Conservation (phyloP, 2,113 vertebrate genomes). For the Brevimyrus niger region DNA sequence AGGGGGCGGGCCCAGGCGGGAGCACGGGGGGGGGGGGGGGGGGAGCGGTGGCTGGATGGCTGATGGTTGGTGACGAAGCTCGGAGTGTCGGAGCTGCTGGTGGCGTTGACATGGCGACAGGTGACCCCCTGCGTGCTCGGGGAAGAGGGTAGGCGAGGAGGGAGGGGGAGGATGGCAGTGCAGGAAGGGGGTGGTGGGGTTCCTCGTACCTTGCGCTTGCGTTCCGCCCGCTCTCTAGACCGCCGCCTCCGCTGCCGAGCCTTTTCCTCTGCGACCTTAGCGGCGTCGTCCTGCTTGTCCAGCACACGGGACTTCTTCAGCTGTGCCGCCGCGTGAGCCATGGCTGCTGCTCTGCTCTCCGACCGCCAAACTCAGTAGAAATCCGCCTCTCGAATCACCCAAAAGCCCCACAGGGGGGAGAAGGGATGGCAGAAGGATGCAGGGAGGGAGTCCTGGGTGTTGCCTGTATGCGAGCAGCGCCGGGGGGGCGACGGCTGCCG, state of each 20-base stretch:
- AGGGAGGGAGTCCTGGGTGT: neutral
- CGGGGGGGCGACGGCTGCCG: neutral
- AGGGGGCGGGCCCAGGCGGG: too few species aligned
- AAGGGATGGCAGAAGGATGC: neutral
- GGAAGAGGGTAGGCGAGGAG: neutral
- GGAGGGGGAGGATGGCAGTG: neutral
- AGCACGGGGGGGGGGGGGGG: too few species aligned
- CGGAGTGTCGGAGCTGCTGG: neutral
- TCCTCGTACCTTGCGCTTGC: constrained; percentile 87
- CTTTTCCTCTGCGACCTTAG: constrained; percentile 77
- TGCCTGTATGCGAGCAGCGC: neutral
- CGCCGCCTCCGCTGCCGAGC: constrained; percentile 82
- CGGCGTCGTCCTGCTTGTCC: constrained; percentile 63
- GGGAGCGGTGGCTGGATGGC: neutral
- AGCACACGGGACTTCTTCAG: constrained; percentile 95
- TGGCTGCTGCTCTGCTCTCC: constrained; percentile 38
- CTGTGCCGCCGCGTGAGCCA: constrained; percentile 94
- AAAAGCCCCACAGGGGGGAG: constrained; percentile 33
- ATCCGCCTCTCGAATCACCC: neutral
- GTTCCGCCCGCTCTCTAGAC: constrained; percentile 81
- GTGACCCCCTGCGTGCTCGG: neutral
- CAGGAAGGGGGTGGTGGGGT: neutral
- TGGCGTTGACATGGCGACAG: neutral
- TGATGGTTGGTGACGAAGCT: neutral
- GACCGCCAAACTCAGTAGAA: constrained; percentile 3